Percentiles rank a stretch among this genome's conserved stretches.
Evolutionary conservation across 2,888 invertebrate species (phyloP).

Genomic region (Oxytorus armatus): DNA sequence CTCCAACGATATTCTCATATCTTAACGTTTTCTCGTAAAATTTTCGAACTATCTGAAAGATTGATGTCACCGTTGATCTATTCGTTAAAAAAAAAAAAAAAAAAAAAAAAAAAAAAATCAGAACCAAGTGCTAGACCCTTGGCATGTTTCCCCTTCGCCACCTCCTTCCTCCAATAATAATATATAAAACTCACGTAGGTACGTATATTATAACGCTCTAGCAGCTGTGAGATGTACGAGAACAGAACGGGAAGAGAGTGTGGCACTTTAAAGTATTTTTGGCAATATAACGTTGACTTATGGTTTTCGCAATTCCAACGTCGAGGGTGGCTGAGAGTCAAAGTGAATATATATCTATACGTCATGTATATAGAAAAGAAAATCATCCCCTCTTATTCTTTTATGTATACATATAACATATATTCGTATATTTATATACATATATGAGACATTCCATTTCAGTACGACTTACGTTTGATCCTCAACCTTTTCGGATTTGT

Average conservation of each 20-base stretch:
- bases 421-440: no score
- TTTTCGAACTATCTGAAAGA: neutral
- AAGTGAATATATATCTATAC: conserved; percentile 31
- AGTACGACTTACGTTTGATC: no score
- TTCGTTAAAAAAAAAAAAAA: neutral
- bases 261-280: conserved; percentile 84
- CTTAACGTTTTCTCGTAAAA: neutral
- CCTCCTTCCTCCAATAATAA: conserved; percentile 32
- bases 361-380: neutral
- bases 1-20: neutral
- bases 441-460: neutral
- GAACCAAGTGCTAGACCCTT: neutral
- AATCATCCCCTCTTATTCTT: neutral
- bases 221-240: conserved; percentile 54
- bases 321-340: conserved; percentile 62
- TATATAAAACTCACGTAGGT: conserved; percentile 41
- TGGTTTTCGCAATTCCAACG: conserved; percentile 77
- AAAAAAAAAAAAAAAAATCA: conserved; percentile 50
- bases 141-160: neutral
- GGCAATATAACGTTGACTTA: conserved; percentile 84
- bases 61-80: conserved; percentile 8
- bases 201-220: conserved; percentile 50
- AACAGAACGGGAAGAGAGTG: conserved; percentile 69
- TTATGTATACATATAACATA: no score
- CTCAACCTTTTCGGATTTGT: no score